Conservation (phyloP, 2,113 vertebrate genomes). For the Phyllostomus discolor region DNA sequence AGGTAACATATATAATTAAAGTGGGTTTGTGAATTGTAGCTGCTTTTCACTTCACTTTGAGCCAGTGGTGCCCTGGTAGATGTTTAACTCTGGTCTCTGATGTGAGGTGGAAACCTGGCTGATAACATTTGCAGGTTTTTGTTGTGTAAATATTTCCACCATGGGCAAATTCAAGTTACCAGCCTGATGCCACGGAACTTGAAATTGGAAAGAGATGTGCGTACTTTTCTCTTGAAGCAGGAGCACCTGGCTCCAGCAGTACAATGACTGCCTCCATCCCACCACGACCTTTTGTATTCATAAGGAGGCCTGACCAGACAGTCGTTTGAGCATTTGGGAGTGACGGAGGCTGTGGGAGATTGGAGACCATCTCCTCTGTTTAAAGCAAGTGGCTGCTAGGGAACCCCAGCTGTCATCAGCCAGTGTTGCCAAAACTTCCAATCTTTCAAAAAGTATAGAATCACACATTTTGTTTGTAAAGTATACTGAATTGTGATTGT, state of each 20-base stretch:
- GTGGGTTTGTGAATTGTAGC: neutral
- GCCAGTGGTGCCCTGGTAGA: neutral
- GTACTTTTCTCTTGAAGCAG: neutral
- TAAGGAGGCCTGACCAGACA: neutral
- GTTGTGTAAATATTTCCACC: neutral
- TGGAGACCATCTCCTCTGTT: neutral
- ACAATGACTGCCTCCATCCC: neutral
- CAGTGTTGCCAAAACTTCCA: neutral
- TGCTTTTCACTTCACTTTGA: neutral
- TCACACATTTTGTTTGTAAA: neutral
- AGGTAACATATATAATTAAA: neutral
- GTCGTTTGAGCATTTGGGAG: neutral
- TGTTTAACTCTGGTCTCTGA: neutral
- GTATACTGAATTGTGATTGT: neutral
- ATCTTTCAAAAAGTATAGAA: neutral
- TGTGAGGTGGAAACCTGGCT: neutral
- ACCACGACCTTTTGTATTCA: neutral
- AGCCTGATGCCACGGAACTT: neutral
- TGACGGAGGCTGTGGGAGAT: neutral
- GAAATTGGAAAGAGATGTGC: neutral
- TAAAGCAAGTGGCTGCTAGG: neutral
- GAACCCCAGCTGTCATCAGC: neutral
- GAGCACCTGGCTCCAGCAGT: fast-evolving
- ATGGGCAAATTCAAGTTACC: neutral
- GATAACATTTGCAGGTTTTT: neutral